A percentile compares a stretch with the other conserved stretches of the same genome.
phyloP scores from a whole-genome alignment of 2,113 vertebrate species.

The Hippocampus zosterae region DNA sequence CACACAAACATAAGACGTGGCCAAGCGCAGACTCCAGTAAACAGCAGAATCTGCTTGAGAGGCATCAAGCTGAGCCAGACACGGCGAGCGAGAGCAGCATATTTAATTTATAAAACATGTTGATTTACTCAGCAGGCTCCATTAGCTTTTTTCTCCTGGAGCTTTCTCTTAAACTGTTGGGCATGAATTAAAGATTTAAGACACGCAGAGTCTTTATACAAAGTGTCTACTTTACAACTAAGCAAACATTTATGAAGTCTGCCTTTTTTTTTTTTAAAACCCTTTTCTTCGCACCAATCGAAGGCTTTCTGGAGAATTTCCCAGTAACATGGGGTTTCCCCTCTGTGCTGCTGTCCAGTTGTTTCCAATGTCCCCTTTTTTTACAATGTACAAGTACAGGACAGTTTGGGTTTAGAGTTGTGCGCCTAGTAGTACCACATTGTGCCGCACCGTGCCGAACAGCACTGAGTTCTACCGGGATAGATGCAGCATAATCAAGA shows the following conservation, averaged over 20 bases:
- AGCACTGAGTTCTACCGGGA: background rate
- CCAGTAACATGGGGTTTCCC: background rate
- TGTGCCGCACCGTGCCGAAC: background rate
- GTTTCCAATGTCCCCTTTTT: background rate
- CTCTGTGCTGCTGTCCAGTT: background rate
- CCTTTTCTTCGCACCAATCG: background rate
- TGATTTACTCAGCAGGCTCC: constrained; percentile 60
- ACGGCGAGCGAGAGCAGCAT: constrained; percentile 27
- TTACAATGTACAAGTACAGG: background rate
- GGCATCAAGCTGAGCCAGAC: constrained; percentile 18
- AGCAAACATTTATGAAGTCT: constrained; percentile 52
- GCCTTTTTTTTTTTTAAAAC: background rate
- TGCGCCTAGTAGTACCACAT: background rate
- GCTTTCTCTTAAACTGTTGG: constrained; percentile 53
- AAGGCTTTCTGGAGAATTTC: constrained; percentile 6
- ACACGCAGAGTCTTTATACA: constrained; percentile 34
- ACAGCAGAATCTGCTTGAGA: constrained; percentile 1
- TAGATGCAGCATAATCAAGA: background rate
- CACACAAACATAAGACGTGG: constrained; percentile 9
- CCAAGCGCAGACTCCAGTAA: background rate
- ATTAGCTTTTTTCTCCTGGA: constrained; percentile 50
- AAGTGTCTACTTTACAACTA: constrained; percentile 36
- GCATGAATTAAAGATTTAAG: constrained; percentile 62
- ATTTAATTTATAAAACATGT: constrained; percentile 71
- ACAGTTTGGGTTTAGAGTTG: background rate